Base-by-base conservation (phyloP, 2,888 invertebrate species). In the Syrphus vitripennis region DNA sequence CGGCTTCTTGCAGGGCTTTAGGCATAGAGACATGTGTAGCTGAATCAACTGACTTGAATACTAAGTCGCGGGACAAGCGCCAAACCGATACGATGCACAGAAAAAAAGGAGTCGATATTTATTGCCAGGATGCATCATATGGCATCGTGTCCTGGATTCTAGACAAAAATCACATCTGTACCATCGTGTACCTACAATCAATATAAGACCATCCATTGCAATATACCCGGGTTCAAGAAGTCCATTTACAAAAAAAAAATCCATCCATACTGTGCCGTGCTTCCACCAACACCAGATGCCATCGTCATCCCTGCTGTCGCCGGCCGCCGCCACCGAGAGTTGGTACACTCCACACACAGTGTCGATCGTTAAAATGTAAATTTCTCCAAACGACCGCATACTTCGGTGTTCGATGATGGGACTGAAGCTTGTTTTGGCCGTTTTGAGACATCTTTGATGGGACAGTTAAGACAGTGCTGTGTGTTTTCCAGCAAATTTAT, bases 21-120 rank as follows among this genome's bases (percentile, higher is more conserved):
- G 78, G 88, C 21, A n/a, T n/a, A 59, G 59, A 21, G 90, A 91
- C 91, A 91, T 91, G 89, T 91, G 91, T 91, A 91, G 89, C 89
- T 88, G 88, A 88, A 83, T 89, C 88, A 89, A 89, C 91, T 90
- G 91, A 88, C 87, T 88, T 88, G 91, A 90, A 91, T 91, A 91
- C 90, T 91, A 91, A 91, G 90, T 90, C 90, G n/a, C 21, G 57
- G 29, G 57, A 59, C 63, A 75, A 83, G 79, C 74, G 79, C 57
- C 63, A 61, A 71, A 75, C 76, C 79, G 74, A 19, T 2, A 61
- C 53, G 34, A 71, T 71, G 50, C 14, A 9, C 34, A n/a, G 24
- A 50, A 12, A 21, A 65, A n/a, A 42, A 40, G 37, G 40, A 53
- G 50, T n/a, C 57, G n/a, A 45, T 55, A 42, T 76, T 53, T 67